A percentile compares a stretch with the other conserved stretches of the same genome.
Evolutionary conservation across 1,140 invertebrate genomes (phyloP).

Genomic region (Zaprionus camerounensis): DNA sequence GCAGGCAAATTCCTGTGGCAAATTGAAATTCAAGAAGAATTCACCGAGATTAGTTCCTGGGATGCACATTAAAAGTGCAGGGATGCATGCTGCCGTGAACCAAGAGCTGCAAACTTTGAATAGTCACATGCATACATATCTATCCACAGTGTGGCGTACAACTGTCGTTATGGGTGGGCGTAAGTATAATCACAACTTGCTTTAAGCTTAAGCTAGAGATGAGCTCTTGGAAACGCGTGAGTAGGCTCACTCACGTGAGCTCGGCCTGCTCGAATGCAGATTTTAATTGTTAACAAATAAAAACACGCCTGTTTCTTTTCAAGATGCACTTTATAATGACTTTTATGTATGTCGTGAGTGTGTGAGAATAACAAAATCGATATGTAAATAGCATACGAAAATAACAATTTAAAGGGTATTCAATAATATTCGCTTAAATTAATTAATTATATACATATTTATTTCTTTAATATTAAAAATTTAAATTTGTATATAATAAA

Average conservation of each 20-base stretch:
- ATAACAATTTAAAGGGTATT: too few species aligned
- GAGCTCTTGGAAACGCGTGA: slow-evolving; percentile 18
- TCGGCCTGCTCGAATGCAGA: too few species aligned
- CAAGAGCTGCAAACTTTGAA: slow-evolving; percentile 30
- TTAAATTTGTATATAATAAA: too few species aligned
- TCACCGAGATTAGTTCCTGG: slow-evolving; percentile 10
- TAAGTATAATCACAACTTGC: slow-evolving; percentile 44
- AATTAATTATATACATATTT: too few species aligned
- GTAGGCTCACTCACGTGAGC: not conserved
- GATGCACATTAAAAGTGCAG: slow-evolving; percentile 36
- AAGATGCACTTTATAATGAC: too few species aligned
- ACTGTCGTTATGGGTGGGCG: slow-evolving; percentile 69
- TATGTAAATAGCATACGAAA: too few species aligned
- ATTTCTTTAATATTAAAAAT: too few species aligned
- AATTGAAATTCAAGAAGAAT: slow-evolving; percentile 17
- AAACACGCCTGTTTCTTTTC: too few species aligned
- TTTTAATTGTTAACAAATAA: too few species aligned
- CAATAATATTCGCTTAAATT: too few species aligned
- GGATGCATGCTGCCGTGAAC: slow-evolving; percentile 24
- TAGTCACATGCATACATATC: not conserved
- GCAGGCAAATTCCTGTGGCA: slow-evolving; percentile 29
- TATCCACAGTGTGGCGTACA: slow-evolving; percentile 56
- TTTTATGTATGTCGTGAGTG: too few species aligned
- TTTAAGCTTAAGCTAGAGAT: slow-evolving; percentile 23
- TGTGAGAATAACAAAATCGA: too few species aligned